Evolutionary conservation across 2,888 invertebrate species (phyloP).

Genomic region (Folsomia candida): DNA sequence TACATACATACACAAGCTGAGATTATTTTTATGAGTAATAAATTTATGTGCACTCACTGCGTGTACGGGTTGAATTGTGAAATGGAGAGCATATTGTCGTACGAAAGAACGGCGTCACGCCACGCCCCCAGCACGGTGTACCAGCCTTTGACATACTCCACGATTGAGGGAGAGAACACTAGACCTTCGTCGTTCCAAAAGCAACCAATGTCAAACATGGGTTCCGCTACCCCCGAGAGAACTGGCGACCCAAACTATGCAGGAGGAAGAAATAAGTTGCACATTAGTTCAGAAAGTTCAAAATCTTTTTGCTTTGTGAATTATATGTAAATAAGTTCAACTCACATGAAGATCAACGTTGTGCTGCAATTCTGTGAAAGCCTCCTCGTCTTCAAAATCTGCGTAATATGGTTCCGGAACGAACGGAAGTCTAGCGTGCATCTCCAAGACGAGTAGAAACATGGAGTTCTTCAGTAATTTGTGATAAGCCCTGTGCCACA

Average conservation of each 20-base stretch:
- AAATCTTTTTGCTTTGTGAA: neutral
- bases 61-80: slow-evolving; percentile 69
- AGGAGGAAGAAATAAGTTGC: neutral
- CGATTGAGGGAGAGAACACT: slow-evolving; percentile 63
- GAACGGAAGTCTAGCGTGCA: slow-evolving; percentile 60
- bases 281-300: neutral
- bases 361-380: neutral
- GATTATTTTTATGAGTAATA: too few species aligned
- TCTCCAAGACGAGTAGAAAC: slow-evolving; percentile 59
- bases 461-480: slow-evolving; percentile 65
- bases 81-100: slow-evolving; percentile 71
- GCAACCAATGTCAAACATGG: slow-evolving; percentile 64
- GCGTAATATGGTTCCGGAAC: slow-evolving; percentile 58
- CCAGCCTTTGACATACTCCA: slow-evolving; percentile 62
- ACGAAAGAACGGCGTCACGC: slow-evolving; percentile 67
- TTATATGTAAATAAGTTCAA: neutral
- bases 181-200: slow-evolving; percentile 54
- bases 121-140: slow-evolving; percentile 64
- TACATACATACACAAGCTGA: neutral
- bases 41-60: slow-evolving; percentile 60
- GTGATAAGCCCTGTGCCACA: slow-evolving; percentile 61
- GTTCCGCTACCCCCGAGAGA: slow-evolving; percentile 51
- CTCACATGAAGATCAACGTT: neutral
- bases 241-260: slow-evolving; percentile 11
- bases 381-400: slow-evolving; percentile 43